Conservation (phyloP, 2,888 invertebrate species). For the Drosophila nigritarsus region DNA sequence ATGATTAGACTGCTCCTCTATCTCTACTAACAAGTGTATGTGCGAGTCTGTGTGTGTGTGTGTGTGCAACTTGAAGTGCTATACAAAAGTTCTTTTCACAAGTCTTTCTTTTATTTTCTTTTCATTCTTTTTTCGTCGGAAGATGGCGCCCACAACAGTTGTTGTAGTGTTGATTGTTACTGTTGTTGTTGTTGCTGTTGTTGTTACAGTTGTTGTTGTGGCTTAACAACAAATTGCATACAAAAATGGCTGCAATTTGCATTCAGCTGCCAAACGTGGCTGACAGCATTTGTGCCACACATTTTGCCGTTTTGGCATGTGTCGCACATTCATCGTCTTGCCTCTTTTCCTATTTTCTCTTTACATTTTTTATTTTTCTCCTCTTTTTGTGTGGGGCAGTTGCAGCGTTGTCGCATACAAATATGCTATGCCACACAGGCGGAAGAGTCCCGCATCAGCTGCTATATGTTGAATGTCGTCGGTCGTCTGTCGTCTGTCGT, state of each 20-base stretch:
- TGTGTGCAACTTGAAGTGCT: slow-evolving; percentile 29
- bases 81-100: slow-evolving; percentile 40
- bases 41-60: not conserved
- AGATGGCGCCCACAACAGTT: slow-evolving; percentile 42
- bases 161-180: slow-evolving; percentile 1
- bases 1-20: slow-evolving; percentile 35
- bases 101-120: not conserved
- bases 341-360: slow-evolving; percentile 11
- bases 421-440: slow-evolving; percentile 24
- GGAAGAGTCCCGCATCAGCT: slow-evolving; percentile 53
- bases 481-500: slow-evolving; percentile 14
- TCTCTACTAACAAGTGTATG: not conserved
- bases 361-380: not conserved
- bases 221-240: slow-evolving; percentile 68
- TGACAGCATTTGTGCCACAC: slow-evolving; percentile 37
- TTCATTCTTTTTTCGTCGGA: slow-evolving; percentile 11
- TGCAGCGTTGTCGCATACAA: slow-evolving; percentile 53
- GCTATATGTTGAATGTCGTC: slow-evolving; percentile 61
- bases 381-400: slow-evolving; percentile 17
- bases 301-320: slow-evolving; percentile 54
- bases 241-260: slow-evolving; percentile 74
- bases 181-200: not conserved
- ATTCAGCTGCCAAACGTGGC: slow-evolving; percentile 48
- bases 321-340: slow-evolving; percentile 61
- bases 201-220: slow-evolving; percentile 25